phyloP scores from a whole-genome alignment of 2,113 vertebrate genomes.

The Cyanoderma ruficeps region DNA sequence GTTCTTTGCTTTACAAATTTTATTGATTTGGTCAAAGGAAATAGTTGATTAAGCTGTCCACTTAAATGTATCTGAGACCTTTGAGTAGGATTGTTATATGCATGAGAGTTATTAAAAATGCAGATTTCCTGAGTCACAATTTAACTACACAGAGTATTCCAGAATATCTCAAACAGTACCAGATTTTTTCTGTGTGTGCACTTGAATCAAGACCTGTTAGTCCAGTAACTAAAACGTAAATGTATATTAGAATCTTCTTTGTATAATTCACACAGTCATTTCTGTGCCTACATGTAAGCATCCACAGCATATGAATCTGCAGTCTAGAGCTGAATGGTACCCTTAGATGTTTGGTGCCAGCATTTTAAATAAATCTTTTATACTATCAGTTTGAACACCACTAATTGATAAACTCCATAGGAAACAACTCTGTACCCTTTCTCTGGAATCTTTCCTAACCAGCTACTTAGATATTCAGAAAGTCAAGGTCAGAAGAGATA shows the following conservation, averaged over 20 bases:
- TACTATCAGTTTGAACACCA: background rate
- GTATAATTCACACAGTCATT: background rate
- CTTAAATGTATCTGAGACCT: background rate
- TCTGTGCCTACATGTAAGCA: background rate
- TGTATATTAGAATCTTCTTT: background rate
- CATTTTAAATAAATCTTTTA: background rate
- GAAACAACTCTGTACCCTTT: background rate
- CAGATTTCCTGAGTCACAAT: background rate
- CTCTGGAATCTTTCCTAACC: background rate
- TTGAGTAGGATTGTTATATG: background rate
- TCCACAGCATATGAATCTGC: background rate
- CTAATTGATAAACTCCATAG: background rate
- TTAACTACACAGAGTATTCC: background rate
- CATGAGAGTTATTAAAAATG: background rate
- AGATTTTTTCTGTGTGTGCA: background rate
- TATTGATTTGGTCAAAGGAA: background rate
- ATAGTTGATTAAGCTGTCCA: background rate
- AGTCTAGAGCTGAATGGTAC: background rate
- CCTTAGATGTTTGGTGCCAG: background rate
- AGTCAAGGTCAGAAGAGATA: background rate
- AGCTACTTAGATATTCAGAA: background rate
- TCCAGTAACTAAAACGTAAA: background rate
- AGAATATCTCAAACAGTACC: background rate
- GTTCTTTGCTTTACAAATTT: background rate
- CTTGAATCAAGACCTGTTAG: background rate